Evolutionary conservation across 2,797 vertebrate genomes (phyloP).

Genomic region (Galaxias olidus): DNA sequence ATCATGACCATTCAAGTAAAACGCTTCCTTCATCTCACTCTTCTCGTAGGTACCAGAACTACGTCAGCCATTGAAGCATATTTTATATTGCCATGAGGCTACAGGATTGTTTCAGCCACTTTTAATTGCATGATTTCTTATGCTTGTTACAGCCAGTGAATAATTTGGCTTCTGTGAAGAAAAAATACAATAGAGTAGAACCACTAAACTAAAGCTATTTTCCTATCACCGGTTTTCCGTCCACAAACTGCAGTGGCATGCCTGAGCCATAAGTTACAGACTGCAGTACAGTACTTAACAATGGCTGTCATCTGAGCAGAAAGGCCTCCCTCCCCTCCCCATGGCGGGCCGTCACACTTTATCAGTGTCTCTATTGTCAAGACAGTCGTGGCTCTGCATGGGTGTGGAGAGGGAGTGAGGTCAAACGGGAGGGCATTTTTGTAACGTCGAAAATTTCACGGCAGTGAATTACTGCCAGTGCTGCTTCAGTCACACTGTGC

Average conservation of each 20-base stretch:
- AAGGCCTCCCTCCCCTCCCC: constrained; percentile 15
- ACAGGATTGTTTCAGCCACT: not conserved
- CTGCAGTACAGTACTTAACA: constrained; percentile 32
- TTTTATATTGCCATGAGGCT: not conserved
- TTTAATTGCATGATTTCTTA: no score
- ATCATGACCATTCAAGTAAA: constrained; percentile 42
- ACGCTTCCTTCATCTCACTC: constrained; percentile 11
- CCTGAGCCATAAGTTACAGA: constrained; percentile 26
- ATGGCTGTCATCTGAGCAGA: constrained; percentile 20
- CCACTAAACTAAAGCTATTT: not conserved
- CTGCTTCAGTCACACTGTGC: constrained; percentile 45
- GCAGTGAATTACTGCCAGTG: constrained; percentile 44
- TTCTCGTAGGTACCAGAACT: not conserved
- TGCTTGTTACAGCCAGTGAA: no score
- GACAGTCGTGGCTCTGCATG: constrained; percentile 57
- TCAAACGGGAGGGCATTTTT: constrained; percentile 49
- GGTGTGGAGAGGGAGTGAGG: constrained; percentile 35
- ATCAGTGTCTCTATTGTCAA: constrained; percentile 68
- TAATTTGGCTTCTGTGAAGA: no score
- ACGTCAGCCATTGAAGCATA: not conserved
- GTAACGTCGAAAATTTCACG: constrained; percentile 62
- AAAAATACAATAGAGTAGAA: not conserved
- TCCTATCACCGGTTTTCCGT: no score
- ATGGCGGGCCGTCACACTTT: constrained; percentile 52
- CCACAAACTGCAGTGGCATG: no score